Base-by-base conservation (phyloP, 2,113 vertebrate genomes). In the Trematocara stigmaticum region DNA sequence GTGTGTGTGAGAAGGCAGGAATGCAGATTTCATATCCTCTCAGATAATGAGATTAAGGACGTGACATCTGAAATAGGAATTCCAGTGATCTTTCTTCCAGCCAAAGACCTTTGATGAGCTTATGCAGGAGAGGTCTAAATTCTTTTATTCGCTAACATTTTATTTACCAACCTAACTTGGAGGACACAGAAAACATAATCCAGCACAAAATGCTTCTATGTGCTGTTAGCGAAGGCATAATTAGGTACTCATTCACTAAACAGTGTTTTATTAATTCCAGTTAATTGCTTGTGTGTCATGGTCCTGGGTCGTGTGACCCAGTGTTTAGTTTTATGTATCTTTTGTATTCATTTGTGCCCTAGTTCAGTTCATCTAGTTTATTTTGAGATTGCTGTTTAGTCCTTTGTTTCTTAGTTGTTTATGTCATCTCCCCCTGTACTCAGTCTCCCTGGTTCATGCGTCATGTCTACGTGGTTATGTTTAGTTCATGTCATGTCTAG, bases 41-140 rank as follows among this genome's bases (percentile, higher is more conserved):
- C 82, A 91, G 93, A 95, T 96, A 96, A 96, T 95, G 90, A 95
- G 96, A 96, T 96, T 96, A 95, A 92, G 86, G 78, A 94, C 29
- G 81, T 93, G 84, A 84, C 88, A 84, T 93, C 85, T 89, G 49
- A 93, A 83, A 84, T 61, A 93, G 88, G 95, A 96, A 96, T 96
- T 95, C 91, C 90, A 95, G 87, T 82, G 51, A 92, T 93, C 87
- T 90, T 56, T 85, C 82, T 88, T 92, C 83, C 81, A 76, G 87
- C 71, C 52, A 47, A 89, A 89, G 87, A 82, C 81, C 51, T 87
- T 31, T 53, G 52, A 78, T 51, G 79, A 79, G 51, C 29, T 35
- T 45, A 7, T 71, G 56, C 85, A 79, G 82, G 20, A 45, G 5
- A 74, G 31, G 10, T 56, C 64, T 26, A 31, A 52, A 34, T 47